Percentiles rank a stretch among this genome's conserved stretches.
Evolutionary conservation across 2,797 vertebrate species (phyloP).

Genomic region (Hemibagrus guttatus): DNA sequence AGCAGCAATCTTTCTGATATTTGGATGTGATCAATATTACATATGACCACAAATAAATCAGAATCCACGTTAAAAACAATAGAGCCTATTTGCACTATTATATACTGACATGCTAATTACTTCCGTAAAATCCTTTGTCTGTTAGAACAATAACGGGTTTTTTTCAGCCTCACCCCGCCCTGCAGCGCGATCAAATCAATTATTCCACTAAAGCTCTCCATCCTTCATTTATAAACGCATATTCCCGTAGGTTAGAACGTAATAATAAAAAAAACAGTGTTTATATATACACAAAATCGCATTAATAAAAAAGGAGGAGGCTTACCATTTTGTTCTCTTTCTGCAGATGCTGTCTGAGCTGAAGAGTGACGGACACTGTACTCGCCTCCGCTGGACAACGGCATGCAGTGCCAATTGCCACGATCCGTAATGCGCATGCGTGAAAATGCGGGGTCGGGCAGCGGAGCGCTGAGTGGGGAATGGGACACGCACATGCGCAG

Average conservation of each 20-base stretch:
- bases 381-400: slow-evolving; percentile 24
- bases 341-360: slow-evolving; percentile 33
- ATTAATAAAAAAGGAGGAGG: not conserved
- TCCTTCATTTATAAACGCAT: not conserved
- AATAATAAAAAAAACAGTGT: not conserved
- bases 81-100: not conserved
- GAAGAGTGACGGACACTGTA: slow-evolving; percentile 29
- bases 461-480: not conserved
- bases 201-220: not conserved
- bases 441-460: not conserved
- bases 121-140: not conserved
- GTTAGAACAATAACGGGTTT: slow-evolving; percentile 17
- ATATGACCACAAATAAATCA: not conserved
- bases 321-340: slow-evolving; percentile 52
- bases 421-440: slow-evolving; percentile 5
- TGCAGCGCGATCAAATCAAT: not conserved
- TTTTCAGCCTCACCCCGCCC: not conserved
- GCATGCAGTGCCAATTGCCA: not conserved
- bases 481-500: slow-evolving; percentile 11
- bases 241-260: not conserved
- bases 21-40: not conserved
- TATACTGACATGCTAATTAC: not conserved
- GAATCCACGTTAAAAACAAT: not conserved
- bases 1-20: not conserved
- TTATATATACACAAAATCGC: not conserved